Conservation (phyloP, 1,140 invertebrate species). For the Eurosta solidaginis region DNA sequence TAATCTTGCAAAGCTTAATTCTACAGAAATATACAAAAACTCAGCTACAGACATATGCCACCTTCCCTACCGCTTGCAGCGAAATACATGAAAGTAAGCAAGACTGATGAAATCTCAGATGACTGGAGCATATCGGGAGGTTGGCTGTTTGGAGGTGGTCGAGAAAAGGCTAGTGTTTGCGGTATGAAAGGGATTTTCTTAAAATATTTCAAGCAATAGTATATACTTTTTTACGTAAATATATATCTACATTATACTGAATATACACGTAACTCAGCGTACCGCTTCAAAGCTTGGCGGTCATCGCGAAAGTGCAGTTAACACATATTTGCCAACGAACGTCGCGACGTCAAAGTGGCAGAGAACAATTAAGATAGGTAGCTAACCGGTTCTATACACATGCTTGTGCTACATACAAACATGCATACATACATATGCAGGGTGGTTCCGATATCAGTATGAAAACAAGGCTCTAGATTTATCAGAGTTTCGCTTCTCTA, state of each 20-base stretch:
- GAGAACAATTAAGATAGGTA: constrained; percentile 16
- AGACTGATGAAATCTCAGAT: too few species aligned
- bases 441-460: too few species aligned
- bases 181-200: too few species aligned
- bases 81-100: neutral
- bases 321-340: constrained; percentile 4
- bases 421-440: neutral
- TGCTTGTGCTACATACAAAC: neutral
- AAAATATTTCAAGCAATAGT: too few species aligned
- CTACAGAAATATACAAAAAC: neutral
- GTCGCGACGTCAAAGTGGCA: neutral
- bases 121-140: too few species aligned
- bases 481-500: too few species aligned
- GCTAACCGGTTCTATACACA: constrained; percentile 13
- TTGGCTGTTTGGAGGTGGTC: too few species aligned
- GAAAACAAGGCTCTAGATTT: too few species aligned
- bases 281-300: neutral
- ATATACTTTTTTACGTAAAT: neutral
- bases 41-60: neutral
- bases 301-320: constrained; percentile 24
- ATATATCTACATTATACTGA: neutral
- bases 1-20: constrained; percentile 6
- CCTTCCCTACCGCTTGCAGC: neutral
- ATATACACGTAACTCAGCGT: neutral
- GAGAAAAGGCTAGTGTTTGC: too few species aligned